These are phyloP conservation scores for Drosophila histrio DNA, from an alignment of 2,888 invertebrate genomes.

Conservation along the genomic window DNA sequence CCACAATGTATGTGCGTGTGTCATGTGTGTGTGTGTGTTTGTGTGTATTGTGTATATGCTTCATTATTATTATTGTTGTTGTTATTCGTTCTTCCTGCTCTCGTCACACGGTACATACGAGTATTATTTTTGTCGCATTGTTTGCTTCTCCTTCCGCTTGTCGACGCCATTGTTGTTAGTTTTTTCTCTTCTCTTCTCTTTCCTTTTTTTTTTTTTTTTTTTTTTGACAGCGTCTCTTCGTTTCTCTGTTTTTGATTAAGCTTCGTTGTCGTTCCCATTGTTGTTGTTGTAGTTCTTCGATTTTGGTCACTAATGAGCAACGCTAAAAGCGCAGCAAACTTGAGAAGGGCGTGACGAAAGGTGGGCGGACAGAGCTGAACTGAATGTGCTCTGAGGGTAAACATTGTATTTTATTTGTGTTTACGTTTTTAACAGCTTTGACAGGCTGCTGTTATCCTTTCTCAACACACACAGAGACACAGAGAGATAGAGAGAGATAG, in stretches of 20 bases:
- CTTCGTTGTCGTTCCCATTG: conserved; percentile 42
- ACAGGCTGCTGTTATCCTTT: conserved; percentile 66
- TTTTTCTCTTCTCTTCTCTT: conserved; percentile 25
- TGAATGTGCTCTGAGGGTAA: conserved; percentile 36
- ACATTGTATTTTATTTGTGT: conserved; percentile 75
- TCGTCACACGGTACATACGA: conserved; percentile 26
- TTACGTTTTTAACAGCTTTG: conserved; percentile 77
- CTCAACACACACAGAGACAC: conserved; percentile 13
- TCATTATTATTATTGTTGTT: conserved; percentile 54
- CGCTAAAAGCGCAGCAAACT: conserved; percentile 67
- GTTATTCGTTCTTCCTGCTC: conserved; percentile 52
- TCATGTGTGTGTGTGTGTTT: conserved; percentile 18
- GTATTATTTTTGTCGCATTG: conserved; percentile 75
- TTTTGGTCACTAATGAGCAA: conserved; percentile 75
- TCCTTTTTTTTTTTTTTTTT: conserved; percentile 28
- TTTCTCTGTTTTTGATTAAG: conserved; percentile 66
- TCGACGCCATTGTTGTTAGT: conserved; percentile 67
- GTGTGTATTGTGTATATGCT: conserved; percentile 39
- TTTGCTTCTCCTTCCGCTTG: conserved; percentile 67
- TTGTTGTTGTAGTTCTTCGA: conserved; percentile 63
- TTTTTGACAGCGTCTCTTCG: conserved; percentile 52
- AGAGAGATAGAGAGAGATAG: background rate
- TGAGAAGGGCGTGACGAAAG: conserved; percentile 70
- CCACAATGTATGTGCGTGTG: conserved; percentile 32
- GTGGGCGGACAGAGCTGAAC: conserved; percentile 20